phyloP scores from a whole-genome alignment of 1,140 invertebrate genomes.

The Agrypnia vestita region DNA sequence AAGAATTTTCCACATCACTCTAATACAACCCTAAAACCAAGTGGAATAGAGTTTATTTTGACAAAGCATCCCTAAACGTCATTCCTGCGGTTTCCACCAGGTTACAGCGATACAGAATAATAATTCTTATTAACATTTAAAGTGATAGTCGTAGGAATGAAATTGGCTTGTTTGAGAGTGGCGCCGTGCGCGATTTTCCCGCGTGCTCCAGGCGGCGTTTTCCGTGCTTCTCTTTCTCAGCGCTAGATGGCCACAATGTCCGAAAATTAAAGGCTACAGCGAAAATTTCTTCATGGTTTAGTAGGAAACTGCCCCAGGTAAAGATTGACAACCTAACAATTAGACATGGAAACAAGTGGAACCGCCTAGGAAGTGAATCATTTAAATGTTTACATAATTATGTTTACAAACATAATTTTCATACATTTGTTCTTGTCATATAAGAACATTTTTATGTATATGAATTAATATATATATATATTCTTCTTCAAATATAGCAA shows the following conservation, averaged over 20 bases:
- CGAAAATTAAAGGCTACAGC: not conserved
- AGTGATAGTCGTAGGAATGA: not conserved
- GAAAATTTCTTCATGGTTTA: not conserved
- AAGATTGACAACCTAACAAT: too few species aligned
- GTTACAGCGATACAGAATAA: not conserved
- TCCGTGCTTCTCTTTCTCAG: conserved; percentile 30
- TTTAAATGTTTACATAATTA: too few species aligned
- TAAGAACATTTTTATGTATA: too few species aligned
- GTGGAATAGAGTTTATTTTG: conserved; percentile 18
- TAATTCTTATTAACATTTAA: not conserved
- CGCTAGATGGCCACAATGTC: conserved; percentile 15
- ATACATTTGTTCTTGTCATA: too few species aligned
- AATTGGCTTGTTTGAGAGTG: conserved; percentile 33
- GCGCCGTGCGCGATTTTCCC: conserved; percentile 24
- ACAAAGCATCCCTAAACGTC: not conserved
- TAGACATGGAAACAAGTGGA: too few species aligned
- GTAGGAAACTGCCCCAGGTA: too few species aligned
- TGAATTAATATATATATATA: too few species aligned
- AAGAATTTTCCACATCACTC: not conserved
- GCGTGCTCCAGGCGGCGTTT: not conserved
- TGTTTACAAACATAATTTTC: too few species aligned
- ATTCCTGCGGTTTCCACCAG: not conserved
- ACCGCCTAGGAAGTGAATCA: too few species aligned
- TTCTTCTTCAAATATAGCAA: too few species aligned
- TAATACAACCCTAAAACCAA: conserved; percentile 5